These are phyloP conservation scores for Drosophila kanapiae DNA, from an alignment of 1,140 invertebrate species.

Conservation along the genomic window DNA sequence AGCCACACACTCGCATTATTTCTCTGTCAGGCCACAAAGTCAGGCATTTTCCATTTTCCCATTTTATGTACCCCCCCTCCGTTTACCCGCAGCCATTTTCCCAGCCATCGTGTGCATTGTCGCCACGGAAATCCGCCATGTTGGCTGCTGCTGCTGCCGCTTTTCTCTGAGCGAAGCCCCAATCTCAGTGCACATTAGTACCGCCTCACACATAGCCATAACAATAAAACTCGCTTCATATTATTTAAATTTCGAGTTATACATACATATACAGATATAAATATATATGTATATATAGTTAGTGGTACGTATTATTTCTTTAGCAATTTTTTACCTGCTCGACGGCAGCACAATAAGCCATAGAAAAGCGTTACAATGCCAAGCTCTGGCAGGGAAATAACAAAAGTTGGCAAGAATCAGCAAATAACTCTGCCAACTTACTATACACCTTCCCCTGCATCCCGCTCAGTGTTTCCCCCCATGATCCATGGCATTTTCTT, in stretches of 20 bases:
- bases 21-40: slow-evolving; percentile 37
- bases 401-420: slow-evolving; percentile 64
- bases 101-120: slow-evolving; percentile 64
- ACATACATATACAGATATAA: neutral
- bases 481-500: slow-evolving; percentile 7
- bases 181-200: slow-evolving; percentile 60
- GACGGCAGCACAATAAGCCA: slow-evolving; percentile 64
- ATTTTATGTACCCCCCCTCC: slow-evolving; percentile 7
- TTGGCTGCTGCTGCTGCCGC: slow-evolving; percentile 54
- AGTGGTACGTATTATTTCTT: slow-evolving; percentile 14
- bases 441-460: no score
- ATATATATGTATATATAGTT: neutral
- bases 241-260: slow-evolving; percentile 70
- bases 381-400: slow-evolving; percentile 65
- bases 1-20: slow-evolving; percentile 18
- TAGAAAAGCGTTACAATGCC: slow-evolving; percentile 71
- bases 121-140: slow-evolving; percentile 80
- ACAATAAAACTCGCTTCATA: slow-evolving; percentile 53
- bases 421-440: slow-evolving; percentile 32
- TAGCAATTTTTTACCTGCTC: slow-evolving; percentile 59
- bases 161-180: slow-evolving; percentile 7
- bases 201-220: slow-evolving; percentile 9
- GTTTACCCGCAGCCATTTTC: slow-evolving; percentile 38
- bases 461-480: neutral
- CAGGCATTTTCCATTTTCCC: slow-evolving; percentile 29